Conservation (phyloP, 2,797 vertebrate genomes). For the Pseudopleuronectes americanus region DNA sequence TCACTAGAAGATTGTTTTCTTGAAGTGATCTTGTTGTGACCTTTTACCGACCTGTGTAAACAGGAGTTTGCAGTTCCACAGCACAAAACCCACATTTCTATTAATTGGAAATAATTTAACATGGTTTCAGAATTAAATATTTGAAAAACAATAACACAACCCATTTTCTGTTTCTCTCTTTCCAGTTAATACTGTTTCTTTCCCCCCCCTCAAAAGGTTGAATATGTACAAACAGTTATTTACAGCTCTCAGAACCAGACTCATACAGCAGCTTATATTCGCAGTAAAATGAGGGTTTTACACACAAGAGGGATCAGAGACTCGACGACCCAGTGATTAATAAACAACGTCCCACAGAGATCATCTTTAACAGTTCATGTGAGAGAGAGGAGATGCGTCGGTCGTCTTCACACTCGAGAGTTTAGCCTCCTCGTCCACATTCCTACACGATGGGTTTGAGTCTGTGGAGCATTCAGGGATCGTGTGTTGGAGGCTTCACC, state of each 20-base stretch:
- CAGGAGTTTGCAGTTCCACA: not conserved
- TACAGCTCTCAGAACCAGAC: slow-evolving; percentile 44
- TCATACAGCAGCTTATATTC: slow-evolving; percentile 34
- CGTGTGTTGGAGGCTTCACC: not conserved
- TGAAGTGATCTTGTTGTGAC: not conserved
- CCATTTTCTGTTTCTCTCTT: not conserved
- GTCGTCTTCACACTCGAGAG: slow-evolving; percentile 6
- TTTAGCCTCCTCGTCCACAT: slow-evolving; percentile 33
- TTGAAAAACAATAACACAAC: slow-evolving; percentile 10
- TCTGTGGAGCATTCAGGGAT: not conserved
- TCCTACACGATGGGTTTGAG: slow-evolving; percentile 18
- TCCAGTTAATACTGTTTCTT: slow-evolving; percentile 14
- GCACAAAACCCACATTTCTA: not conserved
- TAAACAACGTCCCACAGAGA: too few species aligned
- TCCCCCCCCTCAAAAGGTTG: too few species aligned
- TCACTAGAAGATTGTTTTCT: too few species aligned
- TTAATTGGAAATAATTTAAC: slow-evolving; percentile 18
- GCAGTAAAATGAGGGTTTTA: slow-evolving; percentile 26
- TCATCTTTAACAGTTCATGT: slow-evolving; percentile 21
- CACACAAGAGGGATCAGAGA: slow-evolving; percentile 19
- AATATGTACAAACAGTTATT: slow-evolving; percentile 73
- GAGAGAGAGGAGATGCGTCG: slow-evolving; percentile 6
- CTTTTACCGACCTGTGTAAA: not conserved
- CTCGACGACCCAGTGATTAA: not conserved
- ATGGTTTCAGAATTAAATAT: not conserved